Percentiles rank a stretch among this genome's conserved stretches.
Conservation (phyloP, 2,797 vertebrate species). For the Etheostoma nigrum region DNA sequence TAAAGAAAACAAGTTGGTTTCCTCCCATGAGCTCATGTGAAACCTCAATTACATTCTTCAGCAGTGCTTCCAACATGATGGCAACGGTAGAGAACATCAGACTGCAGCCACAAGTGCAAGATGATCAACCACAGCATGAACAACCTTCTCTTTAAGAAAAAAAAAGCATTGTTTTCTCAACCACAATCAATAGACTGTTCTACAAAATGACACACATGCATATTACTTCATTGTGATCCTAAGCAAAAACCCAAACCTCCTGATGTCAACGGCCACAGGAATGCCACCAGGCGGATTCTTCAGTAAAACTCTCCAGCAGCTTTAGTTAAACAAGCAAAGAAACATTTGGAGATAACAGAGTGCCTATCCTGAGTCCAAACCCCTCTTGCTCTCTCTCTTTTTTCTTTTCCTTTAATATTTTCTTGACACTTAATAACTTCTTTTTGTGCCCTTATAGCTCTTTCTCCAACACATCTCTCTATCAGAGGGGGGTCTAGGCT, state of each 20-base stretch:
- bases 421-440: conserved; percentile 59
- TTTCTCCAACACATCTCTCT: conserved; percentile 12
- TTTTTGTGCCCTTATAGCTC: conserved; percentile 21
- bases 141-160: conserved; percentile 46
- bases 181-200: conserved; percentile 75
- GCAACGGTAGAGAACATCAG: conserved; percentile 59
- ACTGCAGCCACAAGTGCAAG: conserved; percentile 64
- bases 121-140: conserved; percentile 72
- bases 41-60: conserved; percentile 66
- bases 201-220: conserved; percentile 70
- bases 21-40: conserved; percentile 76
- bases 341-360: conserved; percentile 72
- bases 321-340: conserved; percentile 78
- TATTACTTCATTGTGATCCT: conserved; percentile 78
- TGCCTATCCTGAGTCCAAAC: conserved; percentile 69
- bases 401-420: conserved; percentile 43
- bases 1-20: conserved; percentile 50
- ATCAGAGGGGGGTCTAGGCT: conserved; percentile 7
- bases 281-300: conserved; percentile 82
- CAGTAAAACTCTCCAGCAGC: conserved; percentile 58
- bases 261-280: conserved; percentile 80
- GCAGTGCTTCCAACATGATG: conserved; percentile 57
- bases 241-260: conserved; percentile 71
- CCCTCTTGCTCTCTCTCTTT: conserved; percentile 20
- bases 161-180: conserved; percentile 73